Conservation (phyloP, 2,797 vertebrate genomes). For the Acanthurus lineatus region DNA sequence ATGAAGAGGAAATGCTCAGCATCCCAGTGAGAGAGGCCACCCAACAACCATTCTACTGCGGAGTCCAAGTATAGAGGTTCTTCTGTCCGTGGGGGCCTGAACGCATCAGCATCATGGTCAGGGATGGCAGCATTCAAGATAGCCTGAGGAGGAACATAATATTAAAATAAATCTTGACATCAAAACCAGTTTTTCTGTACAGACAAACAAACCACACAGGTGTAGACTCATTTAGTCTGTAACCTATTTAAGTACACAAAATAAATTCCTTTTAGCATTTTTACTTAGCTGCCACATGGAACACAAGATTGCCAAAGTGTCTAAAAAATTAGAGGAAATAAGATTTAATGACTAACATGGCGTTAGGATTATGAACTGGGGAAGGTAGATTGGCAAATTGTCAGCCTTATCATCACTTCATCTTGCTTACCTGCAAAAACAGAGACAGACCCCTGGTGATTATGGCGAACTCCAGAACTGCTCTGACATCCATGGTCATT, state of each 20-base stretch:
- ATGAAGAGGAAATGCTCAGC: constrained; percentile 97
- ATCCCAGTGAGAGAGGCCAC: constrained; percentile 95
- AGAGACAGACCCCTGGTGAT: constrained; percentile 89
- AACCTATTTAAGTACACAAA: neutral
- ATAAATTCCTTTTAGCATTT: neutral
- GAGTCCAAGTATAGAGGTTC: constrained; percentile 81
- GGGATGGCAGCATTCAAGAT: constrained; percentile 92
- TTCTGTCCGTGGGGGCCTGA: constrained; percentile 89
- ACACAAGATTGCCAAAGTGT: neutral
- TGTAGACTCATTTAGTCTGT: neutral
- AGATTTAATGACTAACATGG: neutral
- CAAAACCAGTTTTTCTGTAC: neutral
- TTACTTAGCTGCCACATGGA: neutral
- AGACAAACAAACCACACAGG: neutral
- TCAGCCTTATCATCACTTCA: neutral
- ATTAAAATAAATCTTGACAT: neutral
- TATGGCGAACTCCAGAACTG: constrained; percentile 87
- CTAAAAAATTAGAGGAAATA: neutral
- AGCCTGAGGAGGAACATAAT: constrained; percentile 81
- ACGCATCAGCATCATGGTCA: constrained; percentile 94
- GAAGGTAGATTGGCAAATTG: neutral
- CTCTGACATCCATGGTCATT: constrained; percentile 82
- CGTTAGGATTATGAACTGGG: no score
- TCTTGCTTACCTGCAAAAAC: constrained; percentile 89
- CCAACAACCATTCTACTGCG: constrained; percentile 87